These are phyloP conservation scores for Semaprochilodus insignis DNA, from an alignment of 2,797 vertebrate species.

Conservation along the genomic window DNA sequence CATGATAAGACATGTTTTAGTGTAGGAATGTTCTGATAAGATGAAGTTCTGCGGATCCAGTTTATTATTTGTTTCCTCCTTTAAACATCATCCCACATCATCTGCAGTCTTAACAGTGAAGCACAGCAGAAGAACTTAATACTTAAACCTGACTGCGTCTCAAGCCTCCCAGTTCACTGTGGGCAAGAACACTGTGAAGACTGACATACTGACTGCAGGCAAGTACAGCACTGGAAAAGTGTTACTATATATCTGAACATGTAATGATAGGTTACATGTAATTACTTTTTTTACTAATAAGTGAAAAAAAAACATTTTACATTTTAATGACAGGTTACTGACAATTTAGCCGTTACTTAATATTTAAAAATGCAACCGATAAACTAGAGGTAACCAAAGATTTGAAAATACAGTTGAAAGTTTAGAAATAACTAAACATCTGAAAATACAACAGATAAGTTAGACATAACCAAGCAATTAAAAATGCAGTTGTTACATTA, in stretches of 20 bases:
- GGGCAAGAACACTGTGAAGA: not conserved
- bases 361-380: too few species aligned
- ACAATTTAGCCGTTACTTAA: too few species aligned
- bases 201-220: not conserved
- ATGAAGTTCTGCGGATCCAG: constrained; percentile 11
- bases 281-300: too few species aligned
- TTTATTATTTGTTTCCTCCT: not conserved
- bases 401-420: too few species aligned
- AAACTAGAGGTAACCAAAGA: too few species aligned
- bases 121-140: constrained; percentile 12
- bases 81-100: not conserved
- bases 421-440: too few species aligned
- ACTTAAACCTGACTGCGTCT: constrained; percentile 11
- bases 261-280: not conserved
- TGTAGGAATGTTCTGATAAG: not conserved
- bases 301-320: too few species aligned
- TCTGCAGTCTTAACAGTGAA: constrained; percentile 3
- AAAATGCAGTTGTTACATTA: too few species aligned
- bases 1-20: constrained; percentile 14
- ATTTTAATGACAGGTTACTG: too few species aligned
- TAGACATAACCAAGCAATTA: too few species aligned
- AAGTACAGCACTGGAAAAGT: not conserved
- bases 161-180: not conserved
- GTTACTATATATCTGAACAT: not conserved
- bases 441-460: too few species aligned